Evolutionary conservation across 2,888 invertebrate species (phyloP).

Genomic region (Conistra vaccinii): DNA sequence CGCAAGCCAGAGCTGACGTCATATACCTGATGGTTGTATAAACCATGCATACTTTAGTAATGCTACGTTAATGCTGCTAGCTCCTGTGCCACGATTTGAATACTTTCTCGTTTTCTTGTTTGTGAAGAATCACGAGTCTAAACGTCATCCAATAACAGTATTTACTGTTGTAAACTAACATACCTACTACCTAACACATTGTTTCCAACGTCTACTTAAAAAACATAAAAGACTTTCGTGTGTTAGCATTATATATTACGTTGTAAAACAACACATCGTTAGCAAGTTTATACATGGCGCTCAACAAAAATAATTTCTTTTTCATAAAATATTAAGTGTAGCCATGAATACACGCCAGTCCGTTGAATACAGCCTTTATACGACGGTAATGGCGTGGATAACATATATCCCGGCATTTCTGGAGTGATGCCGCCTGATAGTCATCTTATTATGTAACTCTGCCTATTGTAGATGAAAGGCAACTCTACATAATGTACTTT

Average conservation of each 20-base stretch:
- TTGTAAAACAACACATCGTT: constrained; percentile 42
- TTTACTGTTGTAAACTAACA: neutral
- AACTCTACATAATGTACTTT: constrained; percentile 38
- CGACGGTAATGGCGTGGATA: constrained; percentile 69
- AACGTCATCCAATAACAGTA: constrained; percentile 2
- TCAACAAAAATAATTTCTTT: constrained; percentile 55
- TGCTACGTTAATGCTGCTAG: neutral
- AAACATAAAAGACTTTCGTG: neutral
- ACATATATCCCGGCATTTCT: constrained; percentile 58
- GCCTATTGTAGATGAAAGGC: constrained; percentile 47
- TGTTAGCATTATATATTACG: constrained; percentile 17
- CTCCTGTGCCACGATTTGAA: neutral
- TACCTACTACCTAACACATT: neutral
- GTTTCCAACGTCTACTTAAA: neutral
- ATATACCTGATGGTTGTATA: neutral
- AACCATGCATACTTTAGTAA: neutral
- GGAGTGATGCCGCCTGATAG: constrained; percentile 59
- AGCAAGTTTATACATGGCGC: constrained; percentile 31
- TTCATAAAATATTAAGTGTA: constrained; percentile 61
- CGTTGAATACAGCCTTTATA: constrained; percentile 66
- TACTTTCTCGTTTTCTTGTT: neutral
- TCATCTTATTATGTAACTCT: constrained; percentile 60
- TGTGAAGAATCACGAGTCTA: neutral
- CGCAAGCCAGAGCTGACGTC: neutral
- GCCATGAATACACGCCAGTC: constrained; percentile 61